These are phyloP conservation scores for Apis laboriosa DNA, from an alignment of 1,140 invertebrate species.

Conservation along the genomic window DNA sequence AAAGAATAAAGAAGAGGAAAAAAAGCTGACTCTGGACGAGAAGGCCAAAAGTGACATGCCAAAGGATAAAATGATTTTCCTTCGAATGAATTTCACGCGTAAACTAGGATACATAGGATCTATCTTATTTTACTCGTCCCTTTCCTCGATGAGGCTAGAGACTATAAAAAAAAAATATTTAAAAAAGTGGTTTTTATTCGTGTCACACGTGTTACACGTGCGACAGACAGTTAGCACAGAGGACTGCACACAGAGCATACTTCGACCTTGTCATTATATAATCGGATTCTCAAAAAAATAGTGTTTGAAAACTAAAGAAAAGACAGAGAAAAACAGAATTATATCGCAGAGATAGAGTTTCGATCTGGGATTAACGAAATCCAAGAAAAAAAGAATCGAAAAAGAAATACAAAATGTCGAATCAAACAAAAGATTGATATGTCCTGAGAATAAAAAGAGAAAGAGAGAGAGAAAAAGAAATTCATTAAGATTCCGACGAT, in stretches of 20 bases:
- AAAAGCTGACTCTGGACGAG: constrained; percentile 35
- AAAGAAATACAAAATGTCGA: background rate
- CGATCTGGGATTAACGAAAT: background rate
- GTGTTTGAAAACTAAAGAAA: background rate
- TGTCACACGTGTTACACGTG: background rate
- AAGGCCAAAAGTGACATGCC: constrained; percentile 69
- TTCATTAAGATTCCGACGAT: constrained; percentile 31
- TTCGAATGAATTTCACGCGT: constrained; percentile 66
- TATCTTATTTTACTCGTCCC: constrained; percentile 47
- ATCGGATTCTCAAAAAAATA: background rate
- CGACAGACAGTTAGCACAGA: constrained; percentile 11
- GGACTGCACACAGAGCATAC: constrained; percentile 13
- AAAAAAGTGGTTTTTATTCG: constrained; percentile 8
- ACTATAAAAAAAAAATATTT: background rate
- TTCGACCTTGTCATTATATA: constrained; percentile 1
- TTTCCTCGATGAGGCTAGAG: constrained; percentile 10
- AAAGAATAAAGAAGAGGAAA: background rate
- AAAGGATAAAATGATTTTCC: constrained; percentile 67
- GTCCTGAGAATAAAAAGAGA: background rate
- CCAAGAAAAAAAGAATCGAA: background rate
- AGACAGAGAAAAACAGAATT: background rate
- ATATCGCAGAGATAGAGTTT: background rate
- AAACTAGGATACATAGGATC: constrained; percentile 34
- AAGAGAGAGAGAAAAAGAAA: background rate
- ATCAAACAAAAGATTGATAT: background rate